Percentiles rank a stretch among this genome's conserved stretches.
These are phyloP conservation scores for Drosophila obscura DNA, from an alignment of 1,140 invertebrate genomes.

Conservation along the genomic window DNA sequence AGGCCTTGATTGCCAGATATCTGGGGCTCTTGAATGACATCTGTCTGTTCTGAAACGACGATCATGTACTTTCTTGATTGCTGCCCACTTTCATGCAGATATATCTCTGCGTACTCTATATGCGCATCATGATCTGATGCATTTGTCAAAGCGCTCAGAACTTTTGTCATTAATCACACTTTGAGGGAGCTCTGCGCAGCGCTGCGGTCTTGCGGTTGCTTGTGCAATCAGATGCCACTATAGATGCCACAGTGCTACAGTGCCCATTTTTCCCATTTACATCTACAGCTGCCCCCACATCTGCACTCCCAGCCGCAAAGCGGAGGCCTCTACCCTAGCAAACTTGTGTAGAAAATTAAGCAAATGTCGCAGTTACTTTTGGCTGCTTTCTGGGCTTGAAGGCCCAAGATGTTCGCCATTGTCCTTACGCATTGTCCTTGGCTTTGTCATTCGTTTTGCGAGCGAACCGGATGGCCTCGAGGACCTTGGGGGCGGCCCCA, in stretches of 20 bases:
- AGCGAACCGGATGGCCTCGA: conserved; percentile 1
- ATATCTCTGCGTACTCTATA: too few species aligned
- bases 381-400: neutral
- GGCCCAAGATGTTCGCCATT: conserved; percentile 42
- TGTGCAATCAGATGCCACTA: conserved; percentile 26
- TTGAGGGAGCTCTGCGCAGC: conserved; percentile 10
- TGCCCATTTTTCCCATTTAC: neutral
- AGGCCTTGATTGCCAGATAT: too few species aligned
- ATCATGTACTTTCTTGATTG: too few species aligned
- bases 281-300: neutral
- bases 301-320: too few species aligned
- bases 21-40: too few species aligned
- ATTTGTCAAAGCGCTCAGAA: conserved; percentile 20
- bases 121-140: conserved; percentile 18
- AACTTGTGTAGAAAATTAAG: too few species aligned
- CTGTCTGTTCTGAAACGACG: too few species aligned
- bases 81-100: too few species aligned
- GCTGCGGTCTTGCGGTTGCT: conserved; percentile 13
- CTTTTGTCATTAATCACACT: conserved; percentile 41
- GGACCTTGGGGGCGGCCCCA: conserved; percentile 27
- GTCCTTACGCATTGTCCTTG: conserved; percentile 42
- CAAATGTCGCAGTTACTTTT: too few species aligned
- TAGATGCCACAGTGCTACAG: neutral
- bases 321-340: too few species aligned
- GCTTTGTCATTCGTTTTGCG: conserved; percentile 26